Evolutionary conservation across 2,888 invertebrate genomes (phyloP).

Genomic region (Erynnis tages): DNA sequence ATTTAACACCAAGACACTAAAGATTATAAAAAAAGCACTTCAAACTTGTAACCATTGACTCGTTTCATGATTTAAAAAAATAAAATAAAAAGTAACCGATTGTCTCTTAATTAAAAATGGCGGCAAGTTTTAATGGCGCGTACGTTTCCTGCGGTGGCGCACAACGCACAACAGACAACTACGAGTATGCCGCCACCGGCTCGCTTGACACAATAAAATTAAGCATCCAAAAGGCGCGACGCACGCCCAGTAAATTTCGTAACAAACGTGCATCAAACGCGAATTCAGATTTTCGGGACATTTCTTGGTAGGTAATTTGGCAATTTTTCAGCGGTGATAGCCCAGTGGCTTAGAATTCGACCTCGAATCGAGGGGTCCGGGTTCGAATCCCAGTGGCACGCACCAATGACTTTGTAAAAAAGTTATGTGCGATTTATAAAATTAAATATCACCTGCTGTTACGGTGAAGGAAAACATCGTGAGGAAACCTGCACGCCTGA

Average conservation of each 20-base stretch:
- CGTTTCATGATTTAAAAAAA: no score
- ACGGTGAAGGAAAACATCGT: no score
- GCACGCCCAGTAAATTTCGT: conserved; percentile 52
- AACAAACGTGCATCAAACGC: conserved; percentile 49
- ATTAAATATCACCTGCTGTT: no score
- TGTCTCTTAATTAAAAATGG: conserved; percentile 34
- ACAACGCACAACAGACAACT: conserved; percentile 54
- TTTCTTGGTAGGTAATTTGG: conserved; percentile 45
- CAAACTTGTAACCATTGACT: background rate
- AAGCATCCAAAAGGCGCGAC: conserved; percentile 51
- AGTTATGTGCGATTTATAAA: no score
- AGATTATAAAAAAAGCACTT: background rate
- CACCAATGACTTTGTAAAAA: no score
- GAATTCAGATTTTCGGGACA: conserved; percentile 45
- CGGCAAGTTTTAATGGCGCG: conserved; percentile 49
- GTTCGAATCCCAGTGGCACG: no score
- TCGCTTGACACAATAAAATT: conserved; percentile 67
- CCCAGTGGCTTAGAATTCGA: no score
- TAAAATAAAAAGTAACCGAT: background rate
- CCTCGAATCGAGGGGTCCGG: no score
- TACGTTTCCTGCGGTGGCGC: conserved; percentile 51
- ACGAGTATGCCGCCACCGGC: conserved; percentile 40
- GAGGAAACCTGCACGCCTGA: no score
- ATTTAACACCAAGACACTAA: background rate
- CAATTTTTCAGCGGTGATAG: no score